Conservation (phyloP, 2,888 invertebrate species). For the Drosophila hawaiiensis region DNA sequence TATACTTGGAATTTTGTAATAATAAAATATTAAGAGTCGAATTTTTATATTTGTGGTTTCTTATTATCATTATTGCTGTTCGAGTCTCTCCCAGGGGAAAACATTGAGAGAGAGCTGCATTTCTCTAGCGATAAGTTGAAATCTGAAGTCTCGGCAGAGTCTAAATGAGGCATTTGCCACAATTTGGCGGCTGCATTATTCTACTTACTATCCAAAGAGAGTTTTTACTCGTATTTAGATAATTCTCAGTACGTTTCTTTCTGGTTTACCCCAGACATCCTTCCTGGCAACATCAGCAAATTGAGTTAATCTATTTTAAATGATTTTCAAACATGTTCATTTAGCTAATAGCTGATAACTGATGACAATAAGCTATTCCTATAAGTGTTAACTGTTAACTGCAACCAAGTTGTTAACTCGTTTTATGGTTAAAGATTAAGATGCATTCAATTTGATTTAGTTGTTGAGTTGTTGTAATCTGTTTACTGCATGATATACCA, state of each 20-base stretch:
- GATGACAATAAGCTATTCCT: background rate
- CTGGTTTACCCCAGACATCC: background rate
- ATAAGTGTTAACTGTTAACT: background rate
- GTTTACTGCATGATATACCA: conserved; percentile 6
- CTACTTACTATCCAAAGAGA: background rate
- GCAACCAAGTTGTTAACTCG: background rate
- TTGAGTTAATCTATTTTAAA: background rate
- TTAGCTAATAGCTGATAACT: too few relatives aligned
- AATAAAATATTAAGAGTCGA: background rate
- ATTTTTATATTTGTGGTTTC: background rate
- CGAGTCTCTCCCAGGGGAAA: background rate
- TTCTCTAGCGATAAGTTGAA: too few relatives aligned
- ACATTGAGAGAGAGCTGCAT: background rate
- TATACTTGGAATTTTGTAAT: too few relatives aligned
- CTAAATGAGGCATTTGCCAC: background rate
- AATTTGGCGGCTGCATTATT: background rate
- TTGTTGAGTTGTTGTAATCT: conserved; percentile 3
- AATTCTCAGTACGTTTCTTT: background rate
- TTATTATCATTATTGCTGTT: background rate
- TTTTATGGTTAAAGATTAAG: background rate
- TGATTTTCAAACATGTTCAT: background rate
- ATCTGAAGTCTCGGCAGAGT: background rate
- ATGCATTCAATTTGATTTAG: background rate
- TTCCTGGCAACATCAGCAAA: background rate
- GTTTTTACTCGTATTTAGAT: background rate